Evolutionary conservation across 1,140 invertebrate genomes (phyloP).

Genomic region (Bombus confusus): DNA sequence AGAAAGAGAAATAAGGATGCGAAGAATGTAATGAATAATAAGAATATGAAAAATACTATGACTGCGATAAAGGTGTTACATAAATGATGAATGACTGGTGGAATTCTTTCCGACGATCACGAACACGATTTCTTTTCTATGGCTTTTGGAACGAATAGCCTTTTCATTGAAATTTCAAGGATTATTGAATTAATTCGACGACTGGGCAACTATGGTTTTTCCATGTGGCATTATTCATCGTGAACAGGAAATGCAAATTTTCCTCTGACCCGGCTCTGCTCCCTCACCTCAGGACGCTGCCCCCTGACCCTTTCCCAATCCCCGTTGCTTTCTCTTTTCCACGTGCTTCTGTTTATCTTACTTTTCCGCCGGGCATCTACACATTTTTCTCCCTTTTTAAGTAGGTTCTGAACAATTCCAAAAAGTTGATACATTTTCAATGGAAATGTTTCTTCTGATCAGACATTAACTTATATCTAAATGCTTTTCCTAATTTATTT

Average conservation of each 20-base stretch:
- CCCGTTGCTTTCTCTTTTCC: background rate
- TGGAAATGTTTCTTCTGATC: background rate
- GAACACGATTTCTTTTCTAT: background rate
- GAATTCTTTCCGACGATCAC: background rate
- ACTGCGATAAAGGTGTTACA: background rate
- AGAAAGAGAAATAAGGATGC: too few species aligned
- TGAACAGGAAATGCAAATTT: conserved; percentile 74
- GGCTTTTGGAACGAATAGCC: background rate
- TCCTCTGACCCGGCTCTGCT: conserved; percentile 42
- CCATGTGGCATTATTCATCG: conserved; percentile 66
- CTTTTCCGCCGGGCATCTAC: background rate
- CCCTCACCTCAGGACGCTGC: conserved; percentile 59
- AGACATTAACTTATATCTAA: background rate
- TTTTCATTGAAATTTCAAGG: conserved; percentile 29
- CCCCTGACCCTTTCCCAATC: conserved; percentile 66
- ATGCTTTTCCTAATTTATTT: background rate
- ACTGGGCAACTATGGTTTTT: conserved; percentile 18
- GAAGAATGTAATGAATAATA: background rate
- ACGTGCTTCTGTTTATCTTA: background rate
- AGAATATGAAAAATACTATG: background rate
- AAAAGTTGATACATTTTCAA: background rate
- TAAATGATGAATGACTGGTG: background rate
- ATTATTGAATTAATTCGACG: conserved; percentile 42
- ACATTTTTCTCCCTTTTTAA: background rate
- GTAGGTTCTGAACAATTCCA: background rate